Conservation (phyloP, 2,888 invertebrate species). For the Nomada lathburiana region DNA sequence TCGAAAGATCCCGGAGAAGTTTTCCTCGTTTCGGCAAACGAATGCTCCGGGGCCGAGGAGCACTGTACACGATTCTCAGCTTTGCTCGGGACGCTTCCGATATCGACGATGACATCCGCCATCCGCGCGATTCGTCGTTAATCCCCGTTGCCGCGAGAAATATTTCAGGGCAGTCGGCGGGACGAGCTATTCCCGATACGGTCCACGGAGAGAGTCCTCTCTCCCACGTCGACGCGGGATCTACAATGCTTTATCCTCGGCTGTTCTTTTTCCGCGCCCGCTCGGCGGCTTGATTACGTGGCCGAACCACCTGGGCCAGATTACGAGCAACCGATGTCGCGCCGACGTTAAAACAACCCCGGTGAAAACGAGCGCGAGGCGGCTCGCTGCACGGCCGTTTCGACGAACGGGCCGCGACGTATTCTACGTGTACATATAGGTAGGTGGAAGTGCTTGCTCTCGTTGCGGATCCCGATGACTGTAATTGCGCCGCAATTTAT, state of each 20-base stretch:
- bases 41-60: not conserved
- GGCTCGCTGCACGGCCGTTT: not conserved
- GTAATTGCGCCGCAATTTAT: conserved; percentile 50
- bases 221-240: conserved; percentile 14
- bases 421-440: not conserved
- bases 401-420: conserved; percentile 6
- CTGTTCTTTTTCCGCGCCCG: conserved; percentile 13
- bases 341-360: conserved; percentile 20
- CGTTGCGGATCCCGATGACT: conserved; percentile 32
- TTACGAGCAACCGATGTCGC: conserved; percentile 5
- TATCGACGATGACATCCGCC: conserved; percentile 6
- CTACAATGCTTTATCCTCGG: conserved; percentile 32
- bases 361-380: too few relatives aligned
- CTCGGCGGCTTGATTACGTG: conserved; percentile 12
- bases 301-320: conserved; percentile 11
- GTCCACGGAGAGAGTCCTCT: too few relatives aligned
- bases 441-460: conserved; percentile 17
- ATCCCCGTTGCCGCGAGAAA: conserved; percentile 19
- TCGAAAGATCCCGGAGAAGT: conserved; percentile 9
- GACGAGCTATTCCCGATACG: conserved; percentile 4
- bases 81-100: conserved; percentile 13
- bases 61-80: conserved; percentile 29
- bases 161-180: conserved; percentile 27
- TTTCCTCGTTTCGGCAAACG: conserved; percentile 12
- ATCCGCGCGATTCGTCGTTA: not conserved